phyloP scores from a whole-genome alignment of 2,888 invertebrate species.

The Agrochola lychnidis region DNA sequence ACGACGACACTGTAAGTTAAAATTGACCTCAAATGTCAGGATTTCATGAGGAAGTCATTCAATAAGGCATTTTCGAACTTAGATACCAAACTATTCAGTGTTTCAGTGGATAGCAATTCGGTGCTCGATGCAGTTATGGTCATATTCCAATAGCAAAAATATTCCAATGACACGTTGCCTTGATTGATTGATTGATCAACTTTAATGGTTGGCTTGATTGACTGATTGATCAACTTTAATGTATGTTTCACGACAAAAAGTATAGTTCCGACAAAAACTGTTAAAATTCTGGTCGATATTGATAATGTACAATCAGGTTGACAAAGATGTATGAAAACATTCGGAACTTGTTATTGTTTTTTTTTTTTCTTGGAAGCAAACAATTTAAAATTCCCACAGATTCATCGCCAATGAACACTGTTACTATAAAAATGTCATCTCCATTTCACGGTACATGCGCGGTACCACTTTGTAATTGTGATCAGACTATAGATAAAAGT shows the following conservation, averaged over 20 bases:
- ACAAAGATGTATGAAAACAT: background rate
- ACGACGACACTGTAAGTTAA: background rate
- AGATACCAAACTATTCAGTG: background rate
- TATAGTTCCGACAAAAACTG: background rate
- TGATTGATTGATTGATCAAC: conserved; percentile 18
- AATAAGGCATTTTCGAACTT: no score
- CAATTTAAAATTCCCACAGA: conserved; percentile 57
- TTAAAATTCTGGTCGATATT: background rate
- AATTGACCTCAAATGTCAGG: background rate
- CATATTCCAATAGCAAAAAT: background rate
- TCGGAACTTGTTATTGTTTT: background rate
- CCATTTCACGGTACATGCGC: conserved; percentile 67
- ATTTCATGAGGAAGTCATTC: no score
- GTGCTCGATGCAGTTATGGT: background rate
- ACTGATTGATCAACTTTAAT: conserved; percentile 2
- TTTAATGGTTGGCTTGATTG: background rate
- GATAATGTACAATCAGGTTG: background rate
- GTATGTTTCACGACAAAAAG: background rate
- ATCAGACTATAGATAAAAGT: conserved; percentile 77
- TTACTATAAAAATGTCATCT: conserved; percentile 68
- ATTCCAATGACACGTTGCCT: background rate
- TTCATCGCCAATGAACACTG: conserved; percentile 47
- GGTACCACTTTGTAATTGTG: conserved; percentile 80
- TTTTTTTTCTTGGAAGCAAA: background rate
- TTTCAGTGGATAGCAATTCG: no score